Base-by-base conservation (phyloP, 2,888 invertebrate genomes). In the Blastobasis lacticolella region DNA sequence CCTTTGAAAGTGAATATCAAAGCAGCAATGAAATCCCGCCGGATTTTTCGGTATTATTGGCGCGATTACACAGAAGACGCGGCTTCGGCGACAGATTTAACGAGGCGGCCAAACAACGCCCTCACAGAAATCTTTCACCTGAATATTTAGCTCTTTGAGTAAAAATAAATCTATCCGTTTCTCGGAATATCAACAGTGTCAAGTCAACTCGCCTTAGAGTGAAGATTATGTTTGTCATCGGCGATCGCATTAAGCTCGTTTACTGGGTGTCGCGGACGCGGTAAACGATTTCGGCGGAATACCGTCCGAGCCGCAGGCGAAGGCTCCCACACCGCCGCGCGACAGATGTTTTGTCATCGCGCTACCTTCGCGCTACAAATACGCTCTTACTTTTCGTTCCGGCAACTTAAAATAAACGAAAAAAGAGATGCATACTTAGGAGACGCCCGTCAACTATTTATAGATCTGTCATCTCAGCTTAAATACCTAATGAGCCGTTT, bases 171-270 rank as follows among this genome's bases (percentile, higher is more conserved):
- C 78, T 75, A 75, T 73, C 74, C 73, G 74, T 74, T 87, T 87
- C 87, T 82, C 71, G 67, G 86, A 87, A 87, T 78, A 85, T 83
- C 84, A 82, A 83, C 84, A 81, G 82, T 77, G 82, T 78, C 81
- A 80, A 84, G 76, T 83, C 84, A 73, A 78, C 70, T 73, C 77
- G 78, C 74, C 80, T 83, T 78, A 79, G 76, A 83, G 78, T 72
- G 77, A 80, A 85, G 86, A 86, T 87, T 86, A 86, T 85, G 85
- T 86, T 81, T 87, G 87, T 88, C 87, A 85, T 83, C 87, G 75
- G 61, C 67, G 71, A 68, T 73, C 73, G 78, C 79, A 81, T 82
- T 78, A 78, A 72, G 79, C 73, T 71, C 79, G 73, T 81, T 81
- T 81, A 79, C 81, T 75, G 78, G 72, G 76, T 75, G 79, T 78